phyloP scores from a whole-genome alignment of 1,140 invertebrate genomes.

The Zaprionus gabonicus region DNA sequence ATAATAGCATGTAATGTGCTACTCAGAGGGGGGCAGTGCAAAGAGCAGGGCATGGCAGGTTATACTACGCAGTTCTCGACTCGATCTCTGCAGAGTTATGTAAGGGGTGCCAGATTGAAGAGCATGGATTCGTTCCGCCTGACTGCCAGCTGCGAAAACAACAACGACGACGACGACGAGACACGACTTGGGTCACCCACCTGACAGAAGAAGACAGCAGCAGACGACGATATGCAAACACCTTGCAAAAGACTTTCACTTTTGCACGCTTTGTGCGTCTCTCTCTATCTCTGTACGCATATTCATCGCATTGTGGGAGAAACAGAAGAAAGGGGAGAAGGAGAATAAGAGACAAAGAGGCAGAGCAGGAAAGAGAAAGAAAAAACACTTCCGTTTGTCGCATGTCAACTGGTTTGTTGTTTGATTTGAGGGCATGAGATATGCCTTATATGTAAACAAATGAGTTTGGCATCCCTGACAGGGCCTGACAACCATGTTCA shows the following conservation, averaged over 20 bases:
- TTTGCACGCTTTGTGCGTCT: constrained; percentile 42
- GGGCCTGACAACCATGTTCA: background rate
- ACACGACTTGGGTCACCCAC: background rate
- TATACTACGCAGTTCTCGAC: background rate
- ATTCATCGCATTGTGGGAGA: too few species aligned
- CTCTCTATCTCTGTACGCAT: background rate
- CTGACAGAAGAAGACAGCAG: background rate
- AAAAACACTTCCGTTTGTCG: constrained; percentile 25
- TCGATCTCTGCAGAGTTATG: constrained; percentile 15
- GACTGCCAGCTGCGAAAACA: constrained; percentile 24
- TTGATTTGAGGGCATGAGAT: background rate
- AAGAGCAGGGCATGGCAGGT: background rate
- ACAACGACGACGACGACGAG: background rate
- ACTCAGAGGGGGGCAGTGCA: background rate
- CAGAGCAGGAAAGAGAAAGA: background rate
- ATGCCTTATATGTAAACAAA: background rate
- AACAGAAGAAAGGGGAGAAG: background rate
- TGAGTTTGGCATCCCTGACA: background rate
- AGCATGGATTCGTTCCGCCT: constrained; percentile 18
- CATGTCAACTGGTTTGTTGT: constrained; percentile 11
- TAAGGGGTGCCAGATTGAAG: constrained; percentile 3
- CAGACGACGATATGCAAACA: constrained; percentile 43
- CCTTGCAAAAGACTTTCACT: constrained; percentile 46
- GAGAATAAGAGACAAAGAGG: background rate
- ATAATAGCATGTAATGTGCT: constrained; percentile 32